These are phyloP conservation scores for Columba livia DNA, from an alignment of 2,113 vertebrate species.

Conservation along the genomic window DNA sequence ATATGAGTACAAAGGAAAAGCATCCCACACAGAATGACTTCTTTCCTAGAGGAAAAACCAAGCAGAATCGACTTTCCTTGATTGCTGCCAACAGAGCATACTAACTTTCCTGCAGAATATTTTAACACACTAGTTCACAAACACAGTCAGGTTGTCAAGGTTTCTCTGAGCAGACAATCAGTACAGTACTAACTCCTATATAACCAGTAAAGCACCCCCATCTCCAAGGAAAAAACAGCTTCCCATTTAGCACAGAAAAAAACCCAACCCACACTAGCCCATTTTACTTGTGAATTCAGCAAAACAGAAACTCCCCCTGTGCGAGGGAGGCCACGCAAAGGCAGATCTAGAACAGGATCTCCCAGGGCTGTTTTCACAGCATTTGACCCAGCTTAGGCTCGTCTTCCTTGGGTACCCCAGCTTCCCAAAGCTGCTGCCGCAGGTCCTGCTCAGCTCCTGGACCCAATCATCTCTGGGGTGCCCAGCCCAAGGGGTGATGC, in stretches of 20 bases:
- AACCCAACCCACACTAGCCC: neutral
- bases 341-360: neutral
- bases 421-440: neutral
- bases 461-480: neutral
- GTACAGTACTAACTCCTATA: neutral
- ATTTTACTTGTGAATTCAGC: neutral
- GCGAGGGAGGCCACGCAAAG: neutral
- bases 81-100: slow-evolving; percentile 22
- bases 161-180: slow-evolving; percentile 26
- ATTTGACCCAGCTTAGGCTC: neutral
- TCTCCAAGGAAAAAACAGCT: neutral
- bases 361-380: neutral
- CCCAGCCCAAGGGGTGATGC: neutral
- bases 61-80: neutral
- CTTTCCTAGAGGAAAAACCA: neutral
- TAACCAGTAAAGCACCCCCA: neutral
- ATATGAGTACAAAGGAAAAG: neutral
- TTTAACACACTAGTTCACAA: neutral
- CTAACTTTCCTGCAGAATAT: slow-evolving; percentile 1
- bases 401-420: neutral
- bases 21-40: neutral
- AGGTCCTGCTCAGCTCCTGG: neutral
- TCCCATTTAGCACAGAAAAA: neutral
- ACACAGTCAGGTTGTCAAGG: slow-evolving; percentile 16
- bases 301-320: neutral